Evolutionary conservation across 2,797 vertebrate species (phyloP), one percentile per base, ranked within the genome.

Genomic region (Gadopsis marmoratus): DNA sequence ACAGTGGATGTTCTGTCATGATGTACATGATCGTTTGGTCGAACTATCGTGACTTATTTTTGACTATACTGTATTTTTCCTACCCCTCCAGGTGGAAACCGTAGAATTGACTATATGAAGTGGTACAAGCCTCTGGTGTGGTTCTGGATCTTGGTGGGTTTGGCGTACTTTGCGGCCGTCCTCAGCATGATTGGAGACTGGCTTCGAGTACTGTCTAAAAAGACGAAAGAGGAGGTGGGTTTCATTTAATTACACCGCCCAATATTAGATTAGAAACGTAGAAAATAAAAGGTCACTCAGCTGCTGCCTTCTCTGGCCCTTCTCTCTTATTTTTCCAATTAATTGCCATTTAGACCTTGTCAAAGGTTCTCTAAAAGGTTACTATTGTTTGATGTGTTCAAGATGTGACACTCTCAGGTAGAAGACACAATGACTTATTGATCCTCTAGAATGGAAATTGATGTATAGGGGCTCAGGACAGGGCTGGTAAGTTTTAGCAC

Each of bases 171-270:
- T 89, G 98, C 98, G 0, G 98, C 98, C 0, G 97, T 99, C 43
- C 96, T 99, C 84, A 99, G 97, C 94, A 99, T 99, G 98, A 99
- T 99, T 11, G 98, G 98, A 94, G 98, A 99, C 79, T 99, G 98
- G 98, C 94, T 99, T 61, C 95, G 97, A 82, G 97, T 98, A 79
- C 93, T 99, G 74, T 99, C 98, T 77, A 99, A 98, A 95, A 99
- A 99, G 95, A 99, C 98, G 59, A 99, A 98, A 95, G 97, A 97
- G 87, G 98, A 99, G 97, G 98, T 99, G 96, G 85, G 92, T 76
- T 33, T 74, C 65, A 81, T 86, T 90, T 17, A 53, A 81, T 86
- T 78, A 81, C 54, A 33, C 55, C 1, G 17, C 53, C 51, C 65
- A 54, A 51, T 75, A 81, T 83, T 87, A 74, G 67, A 81, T 82